These are phyloP conservation scores for Antheraea mylitta DNA, from an alignment of 1,140 invertebrate genomes.

Conservation along the genomic window DNA sequence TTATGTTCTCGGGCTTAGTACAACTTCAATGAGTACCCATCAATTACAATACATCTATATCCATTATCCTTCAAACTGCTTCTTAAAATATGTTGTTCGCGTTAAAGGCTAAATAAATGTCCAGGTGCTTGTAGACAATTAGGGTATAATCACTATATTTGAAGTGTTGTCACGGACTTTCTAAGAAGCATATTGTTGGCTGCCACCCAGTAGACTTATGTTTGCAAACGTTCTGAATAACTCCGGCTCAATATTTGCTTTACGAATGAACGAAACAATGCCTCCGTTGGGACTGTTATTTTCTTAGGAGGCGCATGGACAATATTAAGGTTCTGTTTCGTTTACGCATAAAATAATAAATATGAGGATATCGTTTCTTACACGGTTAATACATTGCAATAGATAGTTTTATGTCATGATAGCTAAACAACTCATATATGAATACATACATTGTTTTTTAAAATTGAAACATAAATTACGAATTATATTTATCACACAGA, in stretches of 20 bases:
- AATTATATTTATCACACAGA: too few species aligned
- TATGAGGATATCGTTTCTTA: background rate
- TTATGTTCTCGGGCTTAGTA: constrained; percentile 26
- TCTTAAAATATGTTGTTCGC: constrained; percentile 52
- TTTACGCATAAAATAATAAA: background rate
- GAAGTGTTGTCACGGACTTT: constrained; percentile 70
- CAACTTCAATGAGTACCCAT: constrained; percentile 55
- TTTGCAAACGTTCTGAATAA: constrained; percentile 69
- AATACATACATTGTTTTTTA: too few species aligned
- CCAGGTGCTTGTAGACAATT: constrained; percentile 69
- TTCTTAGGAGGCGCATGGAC: constrained; percentile 52
- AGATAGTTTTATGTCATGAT: too few species aligned
- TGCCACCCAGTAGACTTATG: constrained; percentile 66
- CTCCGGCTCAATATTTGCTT: constrained; percentile 67
- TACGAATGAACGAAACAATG: constrained; percentile 74
- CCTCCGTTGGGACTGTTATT: constrained; percentile 60
- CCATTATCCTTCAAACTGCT: background rate
- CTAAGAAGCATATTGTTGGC: constrained; percentile 60
- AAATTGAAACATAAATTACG: too few species aligned
- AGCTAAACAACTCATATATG: too few species aligned
- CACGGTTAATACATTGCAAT: too few species aligned
- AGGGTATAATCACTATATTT: constrained; percentile 73
- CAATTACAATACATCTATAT: constrained; percentile 50
- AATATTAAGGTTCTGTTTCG: constrained; percentile 45
- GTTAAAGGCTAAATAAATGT: constrained; percentile 66